Evolutionary conservation across 2,888 invertebrate genomes (phyloP).

Genomic region (Phragmatobia fuliginosa): DNA sequence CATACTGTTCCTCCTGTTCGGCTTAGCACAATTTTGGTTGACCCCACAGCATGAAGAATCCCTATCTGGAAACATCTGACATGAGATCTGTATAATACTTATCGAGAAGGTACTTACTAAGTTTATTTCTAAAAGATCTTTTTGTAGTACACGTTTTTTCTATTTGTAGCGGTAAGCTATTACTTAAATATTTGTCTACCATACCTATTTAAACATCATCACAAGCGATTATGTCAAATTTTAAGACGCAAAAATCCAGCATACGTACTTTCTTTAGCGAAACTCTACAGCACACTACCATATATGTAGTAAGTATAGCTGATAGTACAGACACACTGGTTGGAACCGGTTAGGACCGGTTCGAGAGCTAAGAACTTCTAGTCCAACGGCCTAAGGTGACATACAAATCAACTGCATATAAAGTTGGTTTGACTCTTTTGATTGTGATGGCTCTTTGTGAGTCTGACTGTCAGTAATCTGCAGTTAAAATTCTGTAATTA

Average conservation of each 20-base stretch:
- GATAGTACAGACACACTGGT: slow-evolving; percentile 7
- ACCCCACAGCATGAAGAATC: too few species aligned
- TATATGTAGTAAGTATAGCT: not conserved
- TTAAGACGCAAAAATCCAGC: not conserved
- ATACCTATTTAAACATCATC: too few species aligned
- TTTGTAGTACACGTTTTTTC: too few species aligned
- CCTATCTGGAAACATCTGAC: too few species aligned
- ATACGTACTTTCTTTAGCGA: not conserved
- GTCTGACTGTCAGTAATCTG: not conserved
- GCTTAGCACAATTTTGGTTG: too few species aligned
- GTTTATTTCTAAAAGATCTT: too few species aligned
- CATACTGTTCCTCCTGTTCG: too few species aligned
- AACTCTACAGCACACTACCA: not conserved
- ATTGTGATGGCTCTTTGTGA: not conserved
- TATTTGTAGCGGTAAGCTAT: too few species aligned
- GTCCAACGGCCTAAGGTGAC: slow-evolving; percentile 13
- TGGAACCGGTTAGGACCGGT: slow-evolving; percentile 39
- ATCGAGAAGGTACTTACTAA: too few species aligned
- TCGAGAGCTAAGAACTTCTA: slow-evolving; percentile 4
- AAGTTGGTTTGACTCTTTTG: not conserved
- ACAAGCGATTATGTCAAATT: not conserved
- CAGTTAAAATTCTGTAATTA: too few species aligned
- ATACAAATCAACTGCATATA: not conserved
- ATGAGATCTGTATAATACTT: too few species aligned
- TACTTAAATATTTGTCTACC: too few species aligned